Conservation (phyloP, 30 jellyfish, hydroid and myxozoan species). For the Catostylus mosaicus region DNA sequence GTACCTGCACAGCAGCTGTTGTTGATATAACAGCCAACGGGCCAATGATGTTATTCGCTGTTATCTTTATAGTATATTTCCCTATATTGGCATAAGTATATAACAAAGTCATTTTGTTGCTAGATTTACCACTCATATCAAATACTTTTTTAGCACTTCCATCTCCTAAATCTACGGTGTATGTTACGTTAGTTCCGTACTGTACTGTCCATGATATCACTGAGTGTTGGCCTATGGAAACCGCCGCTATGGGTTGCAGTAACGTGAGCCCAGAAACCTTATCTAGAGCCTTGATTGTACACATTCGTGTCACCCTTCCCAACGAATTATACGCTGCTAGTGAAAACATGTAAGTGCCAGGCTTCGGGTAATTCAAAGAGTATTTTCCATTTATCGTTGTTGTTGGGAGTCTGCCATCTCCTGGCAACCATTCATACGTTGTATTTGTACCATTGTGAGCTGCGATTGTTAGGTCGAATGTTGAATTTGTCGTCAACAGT, state of each 20-base stretch:
- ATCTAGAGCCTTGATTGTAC: slow-evolving; percentile 61
- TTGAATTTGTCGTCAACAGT: slow-evolving; percentile 38
- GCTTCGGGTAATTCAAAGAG: slow-evolving; percentile 43
- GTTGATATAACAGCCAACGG: slow-evolving; percentile 32
- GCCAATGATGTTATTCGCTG: slow-evolving; percentile 69
- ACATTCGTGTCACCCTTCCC: slow-evolving; percentile 36
- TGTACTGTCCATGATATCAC: slow-evolving; percentile 69
- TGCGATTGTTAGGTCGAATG: slow-evolving; percentile 41
- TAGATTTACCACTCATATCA: slow-evolving; percentile 8
- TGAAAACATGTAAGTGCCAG: slow-evolving; percentile 76
- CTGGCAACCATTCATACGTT: slow-evolving; percentile 82
- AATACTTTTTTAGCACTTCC: slow-evolving; percentile 33
- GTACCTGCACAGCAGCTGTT: slow-evolving; percentile 72
- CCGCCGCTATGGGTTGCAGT: slow-evolving; percentile 53
- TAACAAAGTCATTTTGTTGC: slow-evolving; percentile 16
- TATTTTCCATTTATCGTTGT: slow-evolving; percentile 21
- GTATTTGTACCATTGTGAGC: slow-evolving; percentile 83
- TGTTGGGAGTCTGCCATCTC: slow-evolving; percentile 48
- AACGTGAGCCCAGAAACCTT: slow-evolving; percentile 60
- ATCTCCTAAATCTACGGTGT: slow-evolving; percentile 79
- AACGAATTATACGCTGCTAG: slow-evolving; percentile 74
- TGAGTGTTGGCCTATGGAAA: slow-evolving; percentile 62
- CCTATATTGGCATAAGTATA: slow-evolving; percentile 62
- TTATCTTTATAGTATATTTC: slow-evolving; percentile 35
- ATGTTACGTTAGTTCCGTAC: slow-evolving; percentile 88